Base-by-base conservation (phyloP, 64 coral and sea anemone species). In the Montipora foliosa region DNA sequence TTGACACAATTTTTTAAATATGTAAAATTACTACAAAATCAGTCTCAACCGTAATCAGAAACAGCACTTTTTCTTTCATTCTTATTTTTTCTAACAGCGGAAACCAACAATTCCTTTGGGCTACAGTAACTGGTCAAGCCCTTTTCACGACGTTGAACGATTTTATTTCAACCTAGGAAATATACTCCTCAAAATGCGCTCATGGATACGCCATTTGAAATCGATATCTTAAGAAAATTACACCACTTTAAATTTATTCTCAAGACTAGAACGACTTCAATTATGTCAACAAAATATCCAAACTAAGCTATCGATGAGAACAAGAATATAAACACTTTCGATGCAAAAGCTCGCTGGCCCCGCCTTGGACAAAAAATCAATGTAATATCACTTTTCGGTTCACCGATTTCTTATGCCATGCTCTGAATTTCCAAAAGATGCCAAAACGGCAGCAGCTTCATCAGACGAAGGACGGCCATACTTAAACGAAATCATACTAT, bases 401-500 rank as follows among this genome's bases (percentile, higher is more conserved):
- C 21, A 86, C 10, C 17, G 66, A 50, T 9, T 86, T 71, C 61
- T 45, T 50, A 49, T 86, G 7, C 60, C 44, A 45, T 50, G 82
- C 14, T 86, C 66, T 50, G 45, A 64, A 86, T 45, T 72, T 49
- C 82, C 82, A 86, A 86, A 86, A 8, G 82, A 86, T 19, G 82
- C 82, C 19, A 86, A 71, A 6, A 86, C 64, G 1, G 82, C n/a
- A 14, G 82, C 66, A 21, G 66, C 66, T 49, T 86, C 82, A 49
- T 49, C 44, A 46, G 66, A 86, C 45, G 82, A 49, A 82, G 52
- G 15, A 71, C 5, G 62, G 20, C 64, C 62, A 86, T 49, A 86
- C 50, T 64, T 48, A 22, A 49, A 86, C 2, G 82, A 69, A 57
- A 57, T 6, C 53, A 57, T 57, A 57, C 53, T 57, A 2, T 50